Evolutionary conservation across 2,888 invertebrate species (phyloP).

Genomic region (Napeogenes inachia): DNA sequence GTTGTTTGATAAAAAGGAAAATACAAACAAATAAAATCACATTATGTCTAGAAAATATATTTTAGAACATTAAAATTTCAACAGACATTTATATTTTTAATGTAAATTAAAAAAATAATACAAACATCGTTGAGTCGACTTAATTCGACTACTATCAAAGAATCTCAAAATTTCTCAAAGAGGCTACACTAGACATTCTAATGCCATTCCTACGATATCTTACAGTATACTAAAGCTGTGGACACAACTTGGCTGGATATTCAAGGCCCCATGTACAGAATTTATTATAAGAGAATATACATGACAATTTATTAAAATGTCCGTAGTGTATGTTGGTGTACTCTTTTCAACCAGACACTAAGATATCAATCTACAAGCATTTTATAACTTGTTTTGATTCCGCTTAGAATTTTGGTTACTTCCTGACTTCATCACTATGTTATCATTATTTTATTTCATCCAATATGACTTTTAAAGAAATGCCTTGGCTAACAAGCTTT

Average conservation of each 20-base stretch:
- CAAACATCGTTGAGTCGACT: constrained; percentile 46
- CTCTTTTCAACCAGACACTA: no score
- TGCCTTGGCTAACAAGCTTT: no score
- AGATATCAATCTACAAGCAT: no score
- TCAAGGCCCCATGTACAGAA: neutral
- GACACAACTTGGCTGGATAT: constrained; percentile 35
- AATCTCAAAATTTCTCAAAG: constrained; percentile 34
- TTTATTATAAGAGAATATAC: neutral
- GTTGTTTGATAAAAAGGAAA: neutral
- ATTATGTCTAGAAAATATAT: constrained; percentile 71
- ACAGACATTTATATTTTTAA: constrained; percentile 68
- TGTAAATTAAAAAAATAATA: constrained; percentile 54
- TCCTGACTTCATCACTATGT: no score
- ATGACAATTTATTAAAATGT: no score
- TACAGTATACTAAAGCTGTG: constrained; percentile 49
- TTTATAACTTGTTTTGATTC: no score
- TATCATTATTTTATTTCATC: no score
- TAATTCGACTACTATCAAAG: constrained; percentile 43
- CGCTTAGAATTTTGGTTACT: no score
- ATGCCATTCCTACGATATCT: constrained; percentile 27
- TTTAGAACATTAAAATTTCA: constrained; percentile 73
- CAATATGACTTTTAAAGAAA: no score
- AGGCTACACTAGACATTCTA: constrained; percentile 33
- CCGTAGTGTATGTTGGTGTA: no score
- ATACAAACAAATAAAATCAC: constrained; percentile 33